These are phyloP conservation scores for Sylvia borin DNA, from an alignment of 2,797 vertebrate species.

Conservation along the genomic window DNA sequence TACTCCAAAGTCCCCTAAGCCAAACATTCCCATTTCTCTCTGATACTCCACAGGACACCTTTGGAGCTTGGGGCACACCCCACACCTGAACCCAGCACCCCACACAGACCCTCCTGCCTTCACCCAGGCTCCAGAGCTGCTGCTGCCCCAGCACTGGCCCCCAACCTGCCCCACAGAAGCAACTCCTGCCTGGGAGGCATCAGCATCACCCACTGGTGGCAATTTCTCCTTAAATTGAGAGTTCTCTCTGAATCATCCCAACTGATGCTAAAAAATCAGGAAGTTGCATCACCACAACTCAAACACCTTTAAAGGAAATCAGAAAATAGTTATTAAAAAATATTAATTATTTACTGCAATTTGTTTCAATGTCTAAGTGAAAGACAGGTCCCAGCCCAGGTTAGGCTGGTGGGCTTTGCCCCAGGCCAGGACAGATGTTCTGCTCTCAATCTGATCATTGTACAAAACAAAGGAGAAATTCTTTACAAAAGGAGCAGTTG, in stretches of 20 bases:
- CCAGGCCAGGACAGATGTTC: neutral
- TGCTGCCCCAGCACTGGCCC: neutral
- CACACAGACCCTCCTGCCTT: neutral
- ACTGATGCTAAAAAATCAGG: neutral
- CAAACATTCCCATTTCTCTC: neutral
- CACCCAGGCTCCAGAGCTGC: neutral
- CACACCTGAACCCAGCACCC: fast-evolving
- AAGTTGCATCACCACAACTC: neutral
- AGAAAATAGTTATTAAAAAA: neutral
- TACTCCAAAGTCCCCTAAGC: neutral
- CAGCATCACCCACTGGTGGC: neutral
- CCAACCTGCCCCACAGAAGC: neutral
- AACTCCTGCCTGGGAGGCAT: neutral
- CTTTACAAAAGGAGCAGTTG: neutral
- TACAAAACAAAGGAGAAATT: neutral
- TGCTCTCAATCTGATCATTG: neutral
- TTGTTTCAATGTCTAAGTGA: neutral
- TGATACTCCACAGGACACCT: neutral
- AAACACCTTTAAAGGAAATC: neutral
- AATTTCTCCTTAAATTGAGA: neutral
- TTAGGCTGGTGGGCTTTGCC: neutral
- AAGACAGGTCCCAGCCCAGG: neutral
- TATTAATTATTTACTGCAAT: neutral
- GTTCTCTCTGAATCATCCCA: neutral
- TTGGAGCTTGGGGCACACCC: neutral